These are phyloP conservation scores for Phrynocephalus vlangalii DNA, from an alignment of 2,797 vertebrate genomes.

Conservation along the genomic window DNA sequence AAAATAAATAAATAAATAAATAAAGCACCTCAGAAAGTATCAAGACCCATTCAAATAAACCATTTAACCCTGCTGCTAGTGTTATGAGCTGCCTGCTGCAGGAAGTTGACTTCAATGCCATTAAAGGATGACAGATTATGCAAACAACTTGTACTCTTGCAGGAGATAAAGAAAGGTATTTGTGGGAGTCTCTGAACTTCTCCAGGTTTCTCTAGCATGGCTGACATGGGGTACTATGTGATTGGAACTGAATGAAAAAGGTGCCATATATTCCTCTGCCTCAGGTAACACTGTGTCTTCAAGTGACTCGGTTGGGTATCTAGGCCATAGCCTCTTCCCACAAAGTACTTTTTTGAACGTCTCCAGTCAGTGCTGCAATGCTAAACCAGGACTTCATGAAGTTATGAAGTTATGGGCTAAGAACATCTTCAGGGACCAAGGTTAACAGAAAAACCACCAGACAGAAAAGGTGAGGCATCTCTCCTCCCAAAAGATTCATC, in stretches of 20 bases:
- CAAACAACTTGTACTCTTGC: neutral
- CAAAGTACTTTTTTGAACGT: neutral
- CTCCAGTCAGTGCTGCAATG: neutral
- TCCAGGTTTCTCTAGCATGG: no score
- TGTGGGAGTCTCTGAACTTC: neutral
- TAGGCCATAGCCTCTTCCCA: neutral
- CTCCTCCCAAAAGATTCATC: neutral
- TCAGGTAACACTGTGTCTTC: neutral
- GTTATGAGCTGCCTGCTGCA: neutral
- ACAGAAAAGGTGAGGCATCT: neutral
- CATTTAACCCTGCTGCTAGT: neutral
- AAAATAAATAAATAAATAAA: no score
- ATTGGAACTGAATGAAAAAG: neutral
- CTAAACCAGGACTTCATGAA: neutral
- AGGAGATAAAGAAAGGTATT: neutral
- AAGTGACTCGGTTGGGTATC: neutral
- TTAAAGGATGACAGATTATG: neutral
- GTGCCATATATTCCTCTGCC: neutral
- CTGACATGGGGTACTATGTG: neutral
- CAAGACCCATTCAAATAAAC: neutral
- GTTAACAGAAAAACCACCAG: neutral
- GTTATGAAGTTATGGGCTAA: no score
- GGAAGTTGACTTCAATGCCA: neutral
- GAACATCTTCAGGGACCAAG: neutral
- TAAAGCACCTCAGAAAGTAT: neutral